Evolutionary conservation across 2,797 vertebrate genomes (phyloP).

Genomic region (Cryptoprocta ferox): DNA sequence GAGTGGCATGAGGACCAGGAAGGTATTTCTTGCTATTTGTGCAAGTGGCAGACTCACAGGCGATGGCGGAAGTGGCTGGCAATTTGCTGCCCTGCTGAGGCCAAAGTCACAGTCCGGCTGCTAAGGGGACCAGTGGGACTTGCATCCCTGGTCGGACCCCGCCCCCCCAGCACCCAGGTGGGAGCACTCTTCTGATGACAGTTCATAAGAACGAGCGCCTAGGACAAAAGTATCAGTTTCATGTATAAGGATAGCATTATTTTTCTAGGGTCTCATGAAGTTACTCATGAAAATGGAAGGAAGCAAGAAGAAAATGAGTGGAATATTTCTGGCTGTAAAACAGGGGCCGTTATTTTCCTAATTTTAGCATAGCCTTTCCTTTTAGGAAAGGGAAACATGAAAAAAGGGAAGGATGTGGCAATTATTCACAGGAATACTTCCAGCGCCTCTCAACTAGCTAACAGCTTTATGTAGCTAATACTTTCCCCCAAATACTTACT

Average conservation of each 20-base stretch:
- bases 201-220: neutral
- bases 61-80: neutral
- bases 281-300: slow-evolving; percentile 55
- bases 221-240: neutral
- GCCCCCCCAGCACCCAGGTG: neutral
- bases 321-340: slow-evolving; percentile 54
- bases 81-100: neutral
- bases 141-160: neutral
- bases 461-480: slow-evolving; percentile 61
- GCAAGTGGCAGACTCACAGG: neutral
- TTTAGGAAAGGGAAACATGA: slow-evolving; percentile 49
- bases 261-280: neutral
- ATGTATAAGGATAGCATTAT: neutral
- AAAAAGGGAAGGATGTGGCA: slow-evolving; percentile 47
- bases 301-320: slow-evolving; percentile 39
- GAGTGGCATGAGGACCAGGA: slow-evolving; percentile 1
- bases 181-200: neutral
- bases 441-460: slow-evolving; percentile 46
- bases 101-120: neutral
- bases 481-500: slow-evolving; percentile 60
- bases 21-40: neutral
- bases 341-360: slow-evolving; percentile 22
- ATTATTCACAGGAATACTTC: slow-evolving; percentile 59
- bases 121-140: slow-evolving; percentile 3
- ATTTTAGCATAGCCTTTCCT: slow-evolving; percentile 59